These are phyloP conservation scores for Pyxicephalus adspersus DNA, from an alignment of 2,113 vertebrate genomes.

Conservation along the genomic window DNA sequence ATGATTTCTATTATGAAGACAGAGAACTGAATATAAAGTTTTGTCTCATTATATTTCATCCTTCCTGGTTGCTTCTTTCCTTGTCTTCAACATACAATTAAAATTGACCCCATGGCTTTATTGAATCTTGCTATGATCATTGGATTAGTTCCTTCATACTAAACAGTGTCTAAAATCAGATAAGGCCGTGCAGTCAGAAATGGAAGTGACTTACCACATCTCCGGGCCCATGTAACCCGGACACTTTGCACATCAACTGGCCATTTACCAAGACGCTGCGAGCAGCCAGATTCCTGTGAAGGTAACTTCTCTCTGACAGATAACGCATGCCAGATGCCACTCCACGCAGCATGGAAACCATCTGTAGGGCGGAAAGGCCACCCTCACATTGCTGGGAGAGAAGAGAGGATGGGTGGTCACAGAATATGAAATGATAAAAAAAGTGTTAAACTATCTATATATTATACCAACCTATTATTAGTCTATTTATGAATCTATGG, in stretches of 20 bases:
- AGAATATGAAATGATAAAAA: too few relatives aligned
- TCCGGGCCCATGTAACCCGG: constrained; percentile 61
- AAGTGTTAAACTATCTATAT: too few relatives aligned
- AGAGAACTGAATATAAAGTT: neutral
- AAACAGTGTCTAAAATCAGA: too few relatives aligned
- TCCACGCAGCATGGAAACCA: constrained; percentile 78
- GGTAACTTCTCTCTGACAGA: constrained; percentile 74
- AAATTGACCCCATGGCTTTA: too few relatives aligned
- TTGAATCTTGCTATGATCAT: too few relatives aligned
- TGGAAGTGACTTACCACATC: neutral
- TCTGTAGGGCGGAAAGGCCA: constrained; percentile 61
- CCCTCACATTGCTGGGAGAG: constrained; percentile 48
- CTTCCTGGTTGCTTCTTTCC: too few relatives aligned
- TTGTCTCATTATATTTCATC: too few relatives aligned
- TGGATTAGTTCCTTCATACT: too few relatives aligned
- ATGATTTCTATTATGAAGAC: neutral
- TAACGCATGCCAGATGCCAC: constrained; percentile 80
- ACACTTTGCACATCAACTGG: constrained; percentile 77
- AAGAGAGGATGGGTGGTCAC: neutral
- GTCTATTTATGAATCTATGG: too few relatives aligned
- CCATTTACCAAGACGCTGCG: constrained; percentile 77
- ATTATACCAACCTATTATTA: too few relatives aligned
- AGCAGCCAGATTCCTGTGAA: constrained; percentile 77
- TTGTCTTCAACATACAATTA: too few relatives aligned
- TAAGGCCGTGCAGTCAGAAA: neutral